Percentiles rank a stretch among this genome's conserved stretches.
Conservation (phyloP, 1,140 invertebrate species). For the Phortica variegata region DNA sequence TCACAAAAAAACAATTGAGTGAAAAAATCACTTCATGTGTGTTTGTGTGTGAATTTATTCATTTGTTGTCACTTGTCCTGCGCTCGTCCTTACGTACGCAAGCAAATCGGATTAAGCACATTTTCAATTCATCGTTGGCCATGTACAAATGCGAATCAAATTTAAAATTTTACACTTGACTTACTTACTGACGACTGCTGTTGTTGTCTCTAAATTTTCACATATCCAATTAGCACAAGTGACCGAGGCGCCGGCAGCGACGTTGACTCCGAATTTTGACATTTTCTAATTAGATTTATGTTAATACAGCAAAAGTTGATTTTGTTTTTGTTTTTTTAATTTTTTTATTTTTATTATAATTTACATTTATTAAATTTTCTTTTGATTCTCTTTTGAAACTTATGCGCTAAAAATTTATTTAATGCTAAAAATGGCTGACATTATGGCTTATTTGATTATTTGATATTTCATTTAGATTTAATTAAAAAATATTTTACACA, state of each 20-base stretch:
- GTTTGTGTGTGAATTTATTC: constrained; percentile 48
- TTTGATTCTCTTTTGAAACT: constrained; percentile 46
- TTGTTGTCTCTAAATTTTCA: constrained; percentile 50
- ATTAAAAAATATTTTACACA: constrained; percentile 27
- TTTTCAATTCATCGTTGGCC: constrained; percentile 46
- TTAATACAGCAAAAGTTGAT: too few relatives aligned
- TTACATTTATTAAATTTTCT: constrained; percentile 31
- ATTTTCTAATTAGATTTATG: too few relatives aligned
- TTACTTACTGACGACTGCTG: constrained; percentile 23
- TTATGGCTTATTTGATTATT: constrained; percentile 27
- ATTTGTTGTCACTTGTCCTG: constrained; percentile 38
- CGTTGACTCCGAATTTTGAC: background rate
- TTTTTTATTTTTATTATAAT: constrained; percentile 36
- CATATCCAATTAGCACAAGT: constrained; percentile 16
- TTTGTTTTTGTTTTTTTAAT: constrained; percentile 16
- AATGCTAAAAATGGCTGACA: constrained; percentile 17
- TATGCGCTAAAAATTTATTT: constrained; percentile 29
- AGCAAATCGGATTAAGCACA: constrained; percentile 55
- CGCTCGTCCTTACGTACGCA: constrained; percentile 5
- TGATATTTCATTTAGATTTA: constrained; percentile 17
- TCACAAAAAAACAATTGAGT: too few relatives aligned
- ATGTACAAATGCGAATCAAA: constrained; percentile 50
- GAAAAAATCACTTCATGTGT: too few relatives aligned
- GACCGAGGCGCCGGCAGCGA: background rate
- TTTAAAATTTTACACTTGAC: constrained; percentile 58